phyloP scores from a whole-genome alignment of 2,113 vertebrate genomes.

The Odobenus rosmarus region DNA sequence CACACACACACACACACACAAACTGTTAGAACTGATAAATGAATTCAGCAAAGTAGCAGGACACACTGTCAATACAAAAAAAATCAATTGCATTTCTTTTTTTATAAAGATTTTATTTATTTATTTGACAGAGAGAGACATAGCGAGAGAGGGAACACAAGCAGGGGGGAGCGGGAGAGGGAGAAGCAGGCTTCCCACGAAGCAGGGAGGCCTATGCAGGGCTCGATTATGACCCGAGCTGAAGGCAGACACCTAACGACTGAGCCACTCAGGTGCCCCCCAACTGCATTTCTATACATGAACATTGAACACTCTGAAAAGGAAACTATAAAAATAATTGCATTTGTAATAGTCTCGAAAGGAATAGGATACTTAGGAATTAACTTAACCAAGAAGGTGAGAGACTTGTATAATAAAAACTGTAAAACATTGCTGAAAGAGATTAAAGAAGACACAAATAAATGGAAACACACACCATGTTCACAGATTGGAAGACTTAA shows the following conservation, averaged over 20 bases:
- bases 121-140: too few relatives aligned
- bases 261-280: too few relatives aligned
- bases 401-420: neutral
- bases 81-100: neutral
- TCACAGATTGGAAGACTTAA: neutral
- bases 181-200: too few relatives aligned
- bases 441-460: neutral
- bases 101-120: too few relatives aligned
- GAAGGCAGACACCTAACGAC: too few relatives aligned
- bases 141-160: too few relatives aligned
- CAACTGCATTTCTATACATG: neutral
- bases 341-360: neutral
- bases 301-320: neutral
- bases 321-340: neutral
- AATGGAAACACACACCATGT: neutral
- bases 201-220: too few relatives aligned
- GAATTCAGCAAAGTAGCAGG: neutral
- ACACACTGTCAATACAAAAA: neutral
- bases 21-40: neutral
- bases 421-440: neutral
- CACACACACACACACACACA: too few relatives aligned
- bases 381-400: neutral
- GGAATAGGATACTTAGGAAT: neutral
- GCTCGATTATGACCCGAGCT: too few relatives aligned
- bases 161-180: too few relatives aligned